phyloP scores from a whole-genome alignment of 2,797 vertebrate genomes.

The Phoeniculus purpureus region DNA sequence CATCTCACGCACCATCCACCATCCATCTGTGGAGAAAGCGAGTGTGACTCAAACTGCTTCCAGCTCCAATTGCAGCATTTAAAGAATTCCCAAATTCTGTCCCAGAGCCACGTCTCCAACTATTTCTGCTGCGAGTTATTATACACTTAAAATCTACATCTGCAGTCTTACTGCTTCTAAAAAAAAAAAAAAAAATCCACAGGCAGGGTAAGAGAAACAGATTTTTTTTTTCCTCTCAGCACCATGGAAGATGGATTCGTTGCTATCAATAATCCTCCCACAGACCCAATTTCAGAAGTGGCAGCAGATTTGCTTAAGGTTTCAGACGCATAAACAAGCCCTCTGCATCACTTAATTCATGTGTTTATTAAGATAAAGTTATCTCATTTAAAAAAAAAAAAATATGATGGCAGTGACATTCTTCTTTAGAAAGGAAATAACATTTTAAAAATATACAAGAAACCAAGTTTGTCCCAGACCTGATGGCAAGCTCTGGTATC shows the following conservation, averaged over 20 bases:
- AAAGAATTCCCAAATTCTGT: not conserved
- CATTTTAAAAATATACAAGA: not conserved
- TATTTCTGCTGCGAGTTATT: not conserved
- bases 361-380: not conserved
- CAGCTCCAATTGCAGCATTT: not conserved
- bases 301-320: not conserved
- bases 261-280: slow-evolving; percentile 7
- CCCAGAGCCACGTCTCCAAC: not conserved
- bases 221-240: not conserved
- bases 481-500: not conserved
- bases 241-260: not conserved
- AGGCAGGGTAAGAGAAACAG: not conserved
- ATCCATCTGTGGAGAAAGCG: not conserved
- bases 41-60: not conserved
- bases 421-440: not conserved
- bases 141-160: not conserved
- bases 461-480: not conserved
- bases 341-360: not conserved
- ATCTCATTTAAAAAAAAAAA: not conserved
- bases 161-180: slow-evolving; percentile 13
- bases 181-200: not conserved
- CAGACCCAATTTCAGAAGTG: not conserved
- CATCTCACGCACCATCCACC: not conserved
- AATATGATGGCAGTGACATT: not conserved
- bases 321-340: not conserved